Evolutionary conservation across 2,113 vertebrate species (phyloP).

Genomic region (Sterrhoptilus dennistouni): DNA sequence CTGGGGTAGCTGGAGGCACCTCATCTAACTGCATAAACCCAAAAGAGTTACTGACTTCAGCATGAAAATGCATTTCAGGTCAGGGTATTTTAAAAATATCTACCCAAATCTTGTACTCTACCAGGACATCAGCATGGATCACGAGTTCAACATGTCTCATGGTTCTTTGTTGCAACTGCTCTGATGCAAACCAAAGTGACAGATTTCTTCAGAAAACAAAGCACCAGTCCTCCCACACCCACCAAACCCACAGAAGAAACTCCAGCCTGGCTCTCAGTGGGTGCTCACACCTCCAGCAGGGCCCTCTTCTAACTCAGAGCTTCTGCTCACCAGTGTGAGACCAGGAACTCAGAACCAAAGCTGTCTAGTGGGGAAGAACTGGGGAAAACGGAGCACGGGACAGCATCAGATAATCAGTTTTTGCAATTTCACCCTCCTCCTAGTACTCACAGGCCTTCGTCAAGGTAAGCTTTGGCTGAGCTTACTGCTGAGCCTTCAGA

Average conservation of each 20-base stretch:
- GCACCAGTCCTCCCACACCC: background rate
- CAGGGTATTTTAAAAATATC: background rate
- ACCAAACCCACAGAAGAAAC: background rate
- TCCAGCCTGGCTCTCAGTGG: background rate
- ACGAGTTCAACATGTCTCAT: rapidly evolving
- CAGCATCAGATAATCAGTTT: background rate
- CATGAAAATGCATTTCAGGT: background rate
- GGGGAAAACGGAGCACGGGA: rapidly evolving
- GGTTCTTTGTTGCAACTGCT: background rate
- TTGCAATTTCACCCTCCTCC: background rate
- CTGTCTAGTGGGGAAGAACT: background rate
- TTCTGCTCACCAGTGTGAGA: background rate
- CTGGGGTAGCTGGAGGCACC: background rate
- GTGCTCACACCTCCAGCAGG: background rate
- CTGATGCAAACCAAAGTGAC: background rate
- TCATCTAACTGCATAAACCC: background rate
- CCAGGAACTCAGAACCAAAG: background rate
- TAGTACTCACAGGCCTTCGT: background rate
- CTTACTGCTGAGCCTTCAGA: background rate
- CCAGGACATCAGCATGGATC: background rate
- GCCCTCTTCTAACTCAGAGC: background rate
- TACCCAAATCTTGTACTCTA: background rate
- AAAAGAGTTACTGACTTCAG: background rate
- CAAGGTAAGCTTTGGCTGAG: background rate
- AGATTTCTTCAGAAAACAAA: background rate